Percentiles rank a stretch among this genome's conserved stretches.
Evolutionary conservation across 2,797 vertebrate genomes (phyloP).

Genomic region (Dendrocincla fuliginosa): DNA sequence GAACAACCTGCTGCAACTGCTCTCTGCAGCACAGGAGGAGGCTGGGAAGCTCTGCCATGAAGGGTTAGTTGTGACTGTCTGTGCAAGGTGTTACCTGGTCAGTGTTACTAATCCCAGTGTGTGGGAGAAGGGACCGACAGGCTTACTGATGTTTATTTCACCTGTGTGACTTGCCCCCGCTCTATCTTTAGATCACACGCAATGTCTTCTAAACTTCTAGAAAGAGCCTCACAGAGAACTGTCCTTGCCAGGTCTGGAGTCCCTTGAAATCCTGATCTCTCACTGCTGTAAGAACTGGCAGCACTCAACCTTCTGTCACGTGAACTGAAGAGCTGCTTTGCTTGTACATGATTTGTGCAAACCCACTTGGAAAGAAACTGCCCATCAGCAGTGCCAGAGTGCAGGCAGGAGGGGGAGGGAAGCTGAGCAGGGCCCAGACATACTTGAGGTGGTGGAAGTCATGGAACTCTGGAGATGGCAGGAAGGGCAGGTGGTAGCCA

Average conservation of each 20-base stretch:
- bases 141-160: neutral
- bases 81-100: neutral
- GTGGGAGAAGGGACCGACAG: neutral
- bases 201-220: neutral
- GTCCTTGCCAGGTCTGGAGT: neutral
- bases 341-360: fast-evolving
- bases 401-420: neutral
- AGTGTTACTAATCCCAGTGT: neutral
- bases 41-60: neutral
- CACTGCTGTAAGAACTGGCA: neutral
- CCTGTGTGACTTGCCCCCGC: neutral
- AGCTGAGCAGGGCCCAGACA: neutral
- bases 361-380: neutral
- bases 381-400: neutral
- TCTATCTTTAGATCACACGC: neutral
- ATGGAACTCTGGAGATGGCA: slow-evolving; percentile 94
- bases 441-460: slow-evolving; percentile 96
- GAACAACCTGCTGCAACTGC: neutral
- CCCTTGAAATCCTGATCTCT: neutral
- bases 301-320: neutral
- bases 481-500: slow-evolving; percentile 93
- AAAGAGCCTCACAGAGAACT: neutral
- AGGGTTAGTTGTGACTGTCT: neutral
- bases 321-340: neutral
- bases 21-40: neutral